These are phyloP conservation scores for Coleophora flavipennella DNA, from an alignment of 2,888 invertebrate genomes.

Conservation along the genomic window DNA sequence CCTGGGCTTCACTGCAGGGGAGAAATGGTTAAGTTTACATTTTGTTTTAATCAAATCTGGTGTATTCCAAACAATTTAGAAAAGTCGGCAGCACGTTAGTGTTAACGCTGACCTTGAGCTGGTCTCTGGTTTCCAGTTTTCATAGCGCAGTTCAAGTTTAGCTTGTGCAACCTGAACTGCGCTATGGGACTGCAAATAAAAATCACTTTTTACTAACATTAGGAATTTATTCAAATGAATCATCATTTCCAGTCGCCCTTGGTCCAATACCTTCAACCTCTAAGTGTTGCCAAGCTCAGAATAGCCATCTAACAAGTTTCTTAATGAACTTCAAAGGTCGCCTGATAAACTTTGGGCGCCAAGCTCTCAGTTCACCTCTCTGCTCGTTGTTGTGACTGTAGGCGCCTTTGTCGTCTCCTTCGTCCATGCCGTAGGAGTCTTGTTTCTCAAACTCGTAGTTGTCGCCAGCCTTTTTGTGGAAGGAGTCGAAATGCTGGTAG, in stretches of 20 bases:
- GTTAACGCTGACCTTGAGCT: no score
- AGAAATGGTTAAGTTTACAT: background rate
- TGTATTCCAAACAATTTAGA: background rate
- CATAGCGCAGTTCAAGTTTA: no score
- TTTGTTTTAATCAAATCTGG: no score
- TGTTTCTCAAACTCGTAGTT: conserved; percentile 80
- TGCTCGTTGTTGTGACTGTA: conserved; percentile 50
- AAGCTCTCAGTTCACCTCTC: conserved; percentile 40
- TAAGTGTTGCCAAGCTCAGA: no score
- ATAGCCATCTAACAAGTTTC: conserved; percentile 34
- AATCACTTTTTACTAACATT: conserved; percentile 1
- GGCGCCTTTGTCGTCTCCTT: conserved; percentile 59
- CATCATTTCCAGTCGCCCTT: no score
- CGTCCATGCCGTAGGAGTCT: conserved; percentile 75
- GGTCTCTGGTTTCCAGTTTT: no score
- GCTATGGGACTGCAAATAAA: conserved; percentile 2
- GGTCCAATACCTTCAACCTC: no score
- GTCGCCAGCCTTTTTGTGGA: conserved; percentile 81
- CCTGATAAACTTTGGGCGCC: conserved; percentile 30
- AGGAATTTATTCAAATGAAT: conserved; percentile 3
- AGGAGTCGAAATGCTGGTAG: conserved; percentile 81
- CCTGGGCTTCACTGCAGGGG: conserved; percentile 13
- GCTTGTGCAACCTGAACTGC: background rate
- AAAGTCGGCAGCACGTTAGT: no score
- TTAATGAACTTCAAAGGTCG: conserved; percentile 40